Conservation (phyloP, 2,888 invertebrate genomes). For the Aphodius sticticus region DNA sequence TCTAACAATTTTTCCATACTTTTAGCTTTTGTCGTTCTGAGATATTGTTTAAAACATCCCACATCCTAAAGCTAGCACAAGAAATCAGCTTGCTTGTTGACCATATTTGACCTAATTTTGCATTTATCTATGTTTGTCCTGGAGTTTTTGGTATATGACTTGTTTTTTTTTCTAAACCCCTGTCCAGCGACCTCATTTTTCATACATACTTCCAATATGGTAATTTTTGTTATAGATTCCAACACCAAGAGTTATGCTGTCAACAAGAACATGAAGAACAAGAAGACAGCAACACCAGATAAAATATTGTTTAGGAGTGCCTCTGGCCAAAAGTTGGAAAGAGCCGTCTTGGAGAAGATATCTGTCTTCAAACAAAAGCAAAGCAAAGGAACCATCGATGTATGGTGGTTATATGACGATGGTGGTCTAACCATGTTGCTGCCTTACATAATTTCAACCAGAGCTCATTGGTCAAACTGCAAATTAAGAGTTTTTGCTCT, state of each 20-base stretch:
- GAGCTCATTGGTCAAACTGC: conserved; percentile 71
- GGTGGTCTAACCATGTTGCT: conserved; percentile 69
- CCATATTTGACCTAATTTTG: too few species aligned
- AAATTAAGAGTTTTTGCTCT: conserved; percentile 80
- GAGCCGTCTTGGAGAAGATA: conserved; percentile 73
- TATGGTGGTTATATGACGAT: conserved; percentile 48
- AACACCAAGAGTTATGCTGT: conserved; percentile 39
- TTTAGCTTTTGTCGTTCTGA: too few species aligned
- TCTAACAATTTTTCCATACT: too few species aligned
- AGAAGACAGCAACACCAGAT: conserved; percentile 45
- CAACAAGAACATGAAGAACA: conserved; percentile 43
- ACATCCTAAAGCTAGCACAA: too few species aligned
- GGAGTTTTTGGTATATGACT: conserved; percentile 6
- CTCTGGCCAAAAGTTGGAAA: conserved; percentile 59
- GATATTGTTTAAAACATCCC: too few species aligned
- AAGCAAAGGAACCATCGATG: conserved; percentile 67
- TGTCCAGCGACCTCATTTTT: too few species aligned
- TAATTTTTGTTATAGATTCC: conserved; percentile 24
- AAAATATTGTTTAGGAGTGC: conserved; percentile 48
- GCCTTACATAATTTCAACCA: conserved; percentile 74
- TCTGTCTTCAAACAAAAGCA: conserved; percentile 81
- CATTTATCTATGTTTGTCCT: too few species aligned
- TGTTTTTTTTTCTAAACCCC: too few species aligned
- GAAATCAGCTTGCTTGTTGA: too few species aligned
- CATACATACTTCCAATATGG: conserved; percentile 5